Base-by-base conservation (phyloP, 1,140 invertebrate species). In the Diabrotica virgifera region DNA sequence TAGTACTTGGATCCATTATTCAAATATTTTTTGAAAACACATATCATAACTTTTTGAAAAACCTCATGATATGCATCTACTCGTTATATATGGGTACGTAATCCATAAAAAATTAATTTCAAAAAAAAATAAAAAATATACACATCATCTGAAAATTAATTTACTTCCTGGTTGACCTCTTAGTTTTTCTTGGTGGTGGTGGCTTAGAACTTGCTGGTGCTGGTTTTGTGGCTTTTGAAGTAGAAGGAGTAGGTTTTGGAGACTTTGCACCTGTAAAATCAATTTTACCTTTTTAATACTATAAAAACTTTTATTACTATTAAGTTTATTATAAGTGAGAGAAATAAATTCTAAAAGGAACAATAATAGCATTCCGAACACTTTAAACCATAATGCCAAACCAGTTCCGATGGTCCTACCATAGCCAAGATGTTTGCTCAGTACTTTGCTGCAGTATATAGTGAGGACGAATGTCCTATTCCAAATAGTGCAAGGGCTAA, bases 111-210 rank as follows among this genome's bases (percentile, higher is more conserved):
- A 62, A 38, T 36, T 52, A 53, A 52, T 36, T 50, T 51, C 36
- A 13, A 24, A 13, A 36, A 24, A 62, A 62, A 52, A 54, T 54
- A 53, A 62, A 62, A 62, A 62, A 62, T 62, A 62, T 62, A 62
- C 59, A 62, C 59, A 62, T 53, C 50, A 13, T 35, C 6, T 37
- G 9, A 35, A 36, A 62, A 37, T 36, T 62, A 36, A 62, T 13
- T 62, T 62, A 62, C 52, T 62, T 62, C 9, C 59, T 62, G 13
- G 59, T 14, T 13, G 59, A 52, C 59, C 59, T 62, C 35, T 62
- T 62, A 24, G 59, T 36, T 40, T 52, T 53, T 53, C 51, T 61
- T 61, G 46, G 12, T 7, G 59, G 10, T 11, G 59, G n/a, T 52
- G 12, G 12, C 52, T 36, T 62, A 62, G 59, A 52, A 36, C 50